Percentiles rank a stretch among this genome's conserved stretches.
Conservation (phyloP, 2,888 invertebrate genomes). For the Mesorhabditis belari region DNA sequence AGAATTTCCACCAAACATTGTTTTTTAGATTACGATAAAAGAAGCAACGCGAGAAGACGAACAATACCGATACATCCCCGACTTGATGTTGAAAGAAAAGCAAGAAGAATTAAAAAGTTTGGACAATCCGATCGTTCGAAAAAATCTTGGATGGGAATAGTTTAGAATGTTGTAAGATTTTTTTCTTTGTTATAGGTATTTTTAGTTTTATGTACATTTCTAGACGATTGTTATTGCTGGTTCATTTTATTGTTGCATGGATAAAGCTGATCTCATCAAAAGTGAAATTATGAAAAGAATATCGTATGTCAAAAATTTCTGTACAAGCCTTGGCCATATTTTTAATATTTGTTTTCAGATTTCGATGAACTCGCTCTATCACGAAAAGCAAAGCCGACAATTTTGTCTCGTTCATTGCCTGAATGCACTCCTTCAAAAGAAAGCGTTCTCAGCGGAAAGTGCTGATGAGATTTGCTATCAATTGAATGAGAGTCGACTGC, state of each 20-base stretch:
- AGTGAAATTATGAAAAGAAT: too few relatives aligned
- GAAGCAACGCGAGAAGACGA: conserved; percentile 48
- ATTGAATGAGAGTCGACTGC: conserved; percentile 27
- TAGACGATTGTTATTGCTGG: too few relatives aligned
- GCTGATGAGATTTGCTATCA: conserved; percentile 44
- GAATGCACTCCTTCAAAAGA: conserved; percentile 41
- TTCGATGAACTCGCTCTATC: conserved; percentile 25
- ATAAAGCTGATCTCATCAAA: too few relatives aligned
- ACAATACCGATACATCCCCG: conserved; percentile 48
- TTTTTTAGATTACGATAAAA: conserved; percentile 41
- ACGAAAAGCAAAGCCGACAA: conserved; percentile 44
- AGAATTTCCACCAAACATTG: neutral
- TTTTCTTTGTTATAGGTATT: neutral
- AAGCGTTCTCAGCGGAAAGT: conserved; percentile 16
- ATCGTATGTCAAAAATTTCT: too few relatives aligned
- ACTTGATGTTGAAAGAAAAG: conserved; percentile 39
- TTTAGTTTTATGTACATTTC: conserved; percentile 1
- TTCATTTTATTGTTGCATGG: too few relatives aligned
- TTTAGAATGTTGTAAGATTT: neutral
- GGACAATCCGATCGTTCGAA: conserved; percentile 46
- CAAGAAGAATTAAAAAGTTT: conserved; percentile 46
- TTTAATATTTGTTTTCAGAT: neutral
- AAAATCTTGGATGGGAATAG: conserved; percentile 50
- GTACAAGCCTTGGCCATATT: neutral
- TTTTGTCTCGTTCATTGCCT: conserved; percentile 46